These are phyloP conservation scores for Phoxinus phoxinus DNA, from an alignment of 2,113 vertebrate genomes.

Conservation along the genomic window DNA sequence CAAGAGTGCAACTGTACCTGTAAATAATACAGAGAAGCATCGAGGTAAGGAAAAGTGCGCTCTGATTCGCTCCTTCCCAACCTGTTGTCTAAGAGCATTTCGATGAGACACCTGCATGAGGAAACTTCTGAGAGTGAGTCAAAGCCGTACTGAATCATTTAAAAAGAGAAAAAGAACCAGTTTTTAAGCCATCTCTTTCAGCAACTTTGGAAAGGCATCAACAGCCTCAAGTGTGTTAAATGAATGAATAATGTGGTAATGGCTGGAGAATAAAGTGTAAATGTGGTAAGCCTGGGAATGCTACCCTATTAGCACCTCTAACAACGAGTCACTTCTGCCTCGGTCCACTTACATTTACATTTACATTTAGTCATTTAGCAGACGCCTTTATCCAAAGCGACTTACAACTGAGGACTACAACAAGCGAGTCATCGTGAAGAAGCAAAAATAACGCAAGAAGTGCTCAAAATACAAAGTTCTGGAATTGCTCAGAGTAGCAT, in stretches of 20 bases:
- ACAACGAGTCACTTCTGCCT: neutral
- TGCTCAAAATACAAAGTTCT: too few relatives aligned
- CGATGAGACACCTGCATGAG: neutral
- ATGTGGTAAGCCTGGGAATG: neutral
- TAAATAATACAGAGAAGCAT: slow-evolving; percentile 7
- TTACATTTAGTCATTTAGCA: too few relatives aligned
- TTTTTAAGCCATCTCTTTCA: neutral
- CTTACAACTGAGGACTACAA: too few relatives aligned
- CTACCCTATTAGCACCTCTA: neutral
- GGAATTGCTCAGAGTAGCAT: too few relatives aligned
- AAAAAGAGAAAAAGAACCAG: neutral
- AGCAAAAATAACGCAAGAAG: too few relatives aligned
- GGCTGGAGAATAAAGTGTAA: neutral
- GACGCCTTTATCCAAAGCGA: too few relatives aligned
- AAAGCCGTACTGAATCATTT: neutral
- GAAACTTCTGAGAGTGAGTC: neutral
- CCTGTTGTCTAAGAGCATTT: neutral
- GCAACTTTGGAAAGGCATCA: slow-evolving; percentile 19
- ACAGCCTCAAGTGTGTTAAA: neutral
- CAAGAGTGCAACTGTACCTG: neutral
- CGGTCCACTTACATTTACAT: neutral
- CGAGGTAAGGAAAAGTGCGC: neutral
- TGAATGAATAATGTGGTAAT: neutral
- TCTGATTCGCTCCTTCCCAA: slow-evolving; percentile 2
- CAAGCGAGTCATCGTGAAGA: too few relatives aligned